A percentile compares a stretch with the other conserved stretches of the same genome.
phyloP scores from a whole-genome alignment of 1,140 invertebrate genomes.

The Pseudachorutes palmiensis region DNA sequence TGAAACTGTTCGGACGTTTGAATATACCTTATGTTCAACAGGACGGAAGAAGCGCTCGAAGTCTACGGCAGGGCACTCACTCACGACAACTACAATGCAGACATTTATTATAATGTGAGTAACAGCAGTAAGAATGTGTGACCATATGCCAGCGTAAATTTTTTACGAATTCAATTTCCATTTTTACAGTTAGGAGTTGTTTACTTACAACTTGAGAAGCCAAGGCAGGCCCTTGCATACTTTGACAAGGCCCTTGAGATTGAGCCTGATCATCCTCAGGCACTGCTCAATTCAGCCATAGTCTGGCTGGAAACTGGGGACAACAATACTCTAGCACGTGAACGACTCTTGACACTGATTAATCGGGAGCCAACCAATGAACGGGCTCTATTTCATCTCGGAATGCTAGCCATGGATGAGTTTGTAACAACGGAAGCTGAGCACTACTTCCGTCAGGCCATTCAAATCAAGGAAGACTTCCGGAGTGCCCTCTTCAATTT shows the following conservation, averaged over 20 bases:
- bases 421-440: constrained; percentile 77
- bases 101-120: constrained; percentile 93
- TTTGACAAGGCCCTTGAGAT: constrained; percentile 86
- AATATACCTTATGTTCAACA: too few relatives aligned
- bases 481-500: constrained; percentile 82
- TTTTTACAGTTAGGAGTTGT: constrained; percentile 77
- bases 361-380: constrained; percentile 66
- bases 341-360: constrained; percentile 69
- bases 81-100: constrained; percentile 89
- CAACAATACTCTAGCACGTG: constrained; percentile 63
- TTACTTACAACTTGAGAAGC: constrained; percentile 81
- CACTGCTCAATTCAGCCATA: constrained; percentile 89
- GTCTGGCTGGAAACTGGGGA: constrained; percentile 79
- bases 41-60: constrained; percentile 87
- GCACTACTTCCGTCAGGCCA: constrained; percentile 75
- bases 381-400: constrained; percentile 85
- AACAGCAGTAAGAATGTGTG: too few relatives aligned
- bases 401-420: constrained; percentile 94
- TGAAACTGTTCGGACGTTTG: neutral
- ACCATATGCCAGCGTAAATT: too few relatives aligned
- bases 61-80: constrained; percentile 87
- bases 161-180: constrained; percentile 13
- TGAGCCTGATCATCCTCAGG: constrained; percentile 90
- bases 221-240: constrained; percentile 78
- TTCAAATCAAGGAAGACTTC: constrained; percentile 52